A percentile compares a stretch with the other conserved stretches of the same genome.
Conservation (phyloP, 53 echinoderm and acorn worm species). For the Echinometra lucunter region DNA sequence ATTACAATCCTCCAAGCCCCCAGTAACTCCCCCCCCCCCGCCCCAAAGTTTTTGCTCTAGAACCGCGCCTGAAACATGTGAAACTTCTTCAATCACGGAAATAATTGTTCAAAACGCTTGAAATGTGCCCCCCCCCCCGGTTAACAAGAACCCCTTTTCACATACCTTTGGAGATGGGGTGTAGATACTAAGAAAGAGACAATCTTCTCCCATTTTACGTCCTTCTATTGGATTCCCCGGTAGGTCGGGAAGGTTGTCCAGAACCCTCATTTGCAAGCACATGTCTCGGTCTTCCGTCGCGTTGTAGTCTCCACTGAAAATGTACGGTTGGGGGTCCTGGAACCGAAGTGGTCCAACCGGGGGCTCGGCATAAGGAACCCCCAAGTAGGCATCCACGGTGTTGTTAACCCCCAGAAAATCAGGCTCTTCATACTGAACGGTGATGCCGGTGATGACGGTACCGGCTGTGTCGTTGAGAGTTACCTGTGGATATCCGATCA, state of each 20-base stretch:
- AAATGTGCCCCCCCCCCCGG: background rate
- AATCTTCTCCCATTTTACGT: slow-evolving; percentile 36
- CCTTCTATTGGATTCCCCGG: background rate
- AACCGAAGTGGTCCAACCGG: slow-evolving; percentile 48
- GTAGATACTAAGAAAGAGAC: slow-evolving; percentile 59
- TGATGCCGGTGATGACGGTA: slow-evolving; percentile 47
- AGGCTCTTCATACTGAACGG: slow-evolving; percentile 41
- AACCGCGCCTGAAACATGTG: too few species aligned
- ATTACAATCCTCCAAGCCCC: too few species aligned
- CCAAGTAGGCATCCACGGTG: slow-evolving; percentile 47
- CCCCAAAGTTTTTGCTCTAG: too few species aligned
- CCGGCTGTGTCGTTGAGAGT: background rate
- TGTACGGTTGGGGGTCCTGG: slow-evolving; percentile 29
- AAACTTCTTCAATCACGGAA: too few species aligned
- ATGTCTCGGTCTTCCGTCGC: slow-evolving; percentile 38
- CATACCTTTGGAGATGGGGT: slow-evolving; percentile 46
- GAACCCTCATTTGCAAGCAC: slow-evolving; percentile 30
- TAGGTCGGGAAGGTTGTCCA: background rate
- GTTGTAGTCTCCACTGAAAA: slow-evolving; percentile 8
- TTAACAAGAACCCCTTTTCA: background rate
- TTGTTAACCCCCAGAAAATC: slow-evolving; percentile 48
- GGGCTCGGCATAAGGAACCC: slow-evolving; percentile 52
- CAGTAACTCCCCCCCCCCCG: too few species aligned
- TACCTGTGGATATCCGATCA: background rate
- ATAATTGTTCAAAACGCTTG: too few species aligned